Percentiles rank a stretch among this genome's conserved stretches.
Conservation (phyloP, 2,113 vertebrate genomes). For the Phocoena phocoena region DNA sequence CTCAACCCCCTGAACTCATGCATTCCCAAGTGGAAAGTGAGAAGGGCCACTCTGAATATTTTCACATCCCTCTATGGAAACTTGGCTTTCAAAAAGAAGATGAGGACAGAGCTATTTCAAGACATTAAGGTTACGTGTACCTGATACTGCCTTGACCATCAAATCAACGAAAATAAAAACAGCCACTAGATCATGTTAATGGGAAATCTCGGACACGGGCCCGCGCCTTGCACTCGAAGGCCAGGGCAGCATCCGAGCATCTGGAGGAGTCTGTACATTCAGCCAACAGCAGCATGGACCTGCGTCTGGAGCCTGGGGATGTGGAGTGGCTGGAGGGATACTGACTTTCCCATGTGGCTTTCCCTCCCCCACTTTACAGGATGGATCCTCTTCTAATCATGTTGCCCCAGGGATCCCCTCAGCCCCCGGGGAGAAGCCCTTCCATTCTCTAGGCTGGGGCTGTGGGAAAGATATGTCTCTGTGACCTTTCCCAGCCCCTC, state of each 20-base stretch:
- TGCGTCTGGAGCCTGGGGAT: not conserved
- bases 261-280: not conserved
- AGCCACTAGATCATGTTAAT: not conserved
- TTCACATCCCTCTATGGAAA: conserved; percentile 26
- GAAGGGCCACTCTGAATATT: not conserved
- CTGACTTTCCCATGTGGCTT: not conserved
- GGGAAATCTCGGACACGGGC: not conserved
- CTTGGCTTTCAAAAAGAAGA: not conserved
- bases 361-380: not conserved
- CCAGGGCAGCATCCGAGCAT: not conserved
- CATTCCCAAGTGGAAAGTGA: not conserved
- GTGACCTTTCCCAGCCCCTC: conserved; percentile 65
- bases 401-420: not conserved
- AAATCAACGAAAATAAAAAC: not conserved
- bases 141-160: not conserved
- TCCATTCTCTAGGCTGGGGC: not conserved
- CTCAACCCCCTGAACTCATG: not conserved
- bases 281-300: fast-evolving
- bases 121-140: not conserved
- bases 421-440: not conserved
- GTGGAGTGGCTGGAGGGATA: not conserved
- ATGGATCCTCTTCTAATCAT: not conserved
- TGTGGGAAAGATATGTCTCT: conserved; percentile 61
- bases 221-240: not conserved
- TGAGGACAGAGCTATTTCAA: not conserved